Percentiles rank a stretch among this genome's conserved stretches.
Conservation (phyloP, 1,140 invertebrate species). For the Lepidurus couesii region DNA sequence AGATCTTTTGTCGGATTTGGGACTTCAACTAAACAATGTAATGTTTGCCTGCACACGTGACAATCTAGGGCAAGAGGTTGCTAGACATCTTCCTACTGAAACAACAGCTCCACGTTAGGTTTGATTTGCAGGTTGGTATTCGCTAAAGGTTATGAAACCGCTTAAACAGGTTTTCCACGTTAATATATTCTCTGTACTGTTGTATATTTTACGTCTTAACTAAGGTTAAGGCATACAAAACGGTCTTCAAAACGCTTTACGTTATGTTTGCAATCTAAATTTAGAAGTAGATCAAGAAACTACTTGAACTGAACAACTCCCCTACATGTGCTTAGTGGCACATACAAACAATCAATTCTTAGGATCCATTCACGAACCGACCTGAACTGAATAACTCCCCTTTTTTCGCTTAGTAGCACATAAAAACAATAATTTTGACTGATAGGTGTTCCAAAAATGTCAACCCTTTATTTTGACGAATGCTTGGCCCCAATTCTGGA, state of each 20-base stretch:
- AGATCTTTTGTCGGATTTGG: too few relatives aligned
- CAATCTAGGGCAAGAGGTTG: conserved; percentile 15
- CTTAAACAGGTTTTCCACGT: neutral
- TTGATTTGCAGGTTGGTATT: neutral
- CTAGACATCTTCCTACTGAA: neutral
- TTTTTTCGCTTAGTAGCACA: neutral
- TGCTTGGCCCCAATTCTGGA: neutral
- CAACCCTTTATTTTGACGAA: neutral
- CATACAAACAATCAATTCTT: too few relatives aligned
- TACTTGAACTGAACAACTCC: too few relatives aligned
- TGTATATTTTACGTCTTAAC: too few relatives aligned
- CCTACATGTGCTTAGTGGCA: too few relatives aligned
- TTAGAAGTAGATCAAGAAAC: too few relatives aligned
- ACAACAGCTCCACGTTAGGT: neutral
- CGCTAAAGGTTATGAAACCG: neutral
- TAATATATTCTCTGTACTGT: too few relatives aligned
- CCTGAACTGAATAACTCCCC: neutral
- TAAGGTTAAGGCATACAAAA: too few relatives aligned
- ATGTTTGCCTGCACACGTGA: neutral
- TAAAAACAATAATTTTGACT: neutral
- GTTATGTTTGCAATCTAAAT: too few relatives aligned
- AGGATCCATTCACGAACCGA: too few relatives aligned
- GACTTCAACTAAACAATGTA: too few relatives aligned
- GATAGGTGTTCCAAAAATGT: neutral
- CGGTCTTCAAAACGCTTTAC: too few relatives aligned